Base-by-base conservation (phyloP, 1,140 invertebrate genomes). In the Drosophila neocordata region DNA sequence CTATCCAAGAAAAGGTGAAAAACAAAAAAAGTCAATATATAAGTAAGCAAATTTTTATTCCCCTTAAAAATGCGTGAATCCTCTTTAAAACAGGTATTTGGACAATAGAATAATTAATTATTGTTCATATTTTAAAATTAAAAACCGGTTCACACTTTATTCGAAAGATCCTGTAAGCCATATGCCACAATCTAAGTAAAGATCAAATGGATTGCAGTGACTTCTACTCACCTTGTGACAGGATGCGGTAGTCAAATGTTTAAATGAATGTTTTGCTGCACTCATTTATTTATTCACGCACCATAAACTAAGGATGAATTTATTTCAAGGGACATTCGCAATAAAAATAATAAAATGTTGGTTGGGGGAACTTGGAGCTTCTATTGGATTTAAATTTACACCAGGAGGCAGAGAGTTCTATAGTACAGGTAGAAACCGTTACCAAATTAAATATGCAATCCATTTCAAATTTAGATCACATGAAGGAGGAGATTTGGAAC, bases 181-280 rank as follows among this genome's bases (percentile, higher is more conserved):
- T n/a, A n/a, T n/a, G n/a, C n/a, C n/a, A n/a, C n/a, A n/a, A n/a
- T n/a, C n/a, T n/a, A 48, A 1, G 2, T 20, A 18, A 20, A 11
- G 41, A 18, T 20, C 8, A 20, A 11, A 20, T 3, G 41, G 41
- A 18, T 48, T 18, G 41, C 15, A 48, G 15, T 20, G 5, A 44
- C 6, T 18, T 48, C 44, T 63, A 60, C 63, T 67, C 37, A 52
- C 51, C 24, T 18, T 41, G 22, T 27, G 27, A 53, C 38, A 61
- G 15, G 15, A 0, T 82, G 83, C 79, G 75, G 74, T 79, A 87
- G 65, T 88, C 72, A 79, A 89, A 89, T 88, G 72, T 56, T 77
- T 69, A 88, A 88, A 88, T 79, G 73, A 88, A 89, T 88, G 83
- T 83, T 83, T 73, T 89, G 79, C 83, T 88, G 83, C 83, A 88